Conservation (phyloP, 2,113 vertebrate genomes). For the Tychaedon coryphoeus region DNA sequence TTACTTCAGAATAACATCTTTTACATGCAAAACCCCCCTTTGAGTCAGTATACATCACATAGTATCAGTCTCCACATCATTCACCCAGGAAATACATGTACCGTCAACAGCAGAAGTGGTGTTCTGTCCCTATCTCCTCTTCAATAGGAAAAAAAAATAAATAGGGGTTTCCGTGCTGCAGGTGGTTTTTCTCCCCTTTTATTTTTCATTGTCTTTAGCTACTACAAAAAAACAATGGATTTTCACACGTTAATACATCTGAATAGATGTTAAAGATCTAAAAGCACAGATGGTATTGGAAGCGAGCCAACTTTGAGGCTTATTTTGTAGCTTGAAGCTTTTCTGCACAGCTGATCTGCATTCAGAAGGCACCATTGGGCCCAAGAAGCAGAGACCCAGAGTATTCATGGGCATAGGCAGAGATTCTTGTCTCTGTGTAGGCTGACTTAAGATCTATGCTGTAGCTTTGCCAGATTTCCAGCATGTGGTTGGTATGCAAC, state of each 20-base stretch:
- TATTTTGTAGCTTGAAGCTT: slow-evolving; percentile 18
- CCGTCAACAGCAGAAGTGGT: neutral
- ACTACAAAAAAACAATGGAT: slow-evolving; percentile 8
- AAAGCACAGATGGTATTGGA: slow-evolving; percentile 58
- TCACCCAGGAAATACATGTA: neutral
- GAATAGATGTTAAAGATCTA: slow-evolving; percentile 41
- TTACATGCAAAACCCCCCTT: neutral
- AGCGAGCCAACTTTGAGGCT: slow-evolving; percentile 2
- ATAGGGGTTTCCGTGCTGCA: neutral
- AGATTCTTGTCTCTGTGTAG: slow-evolving; percentile 1
- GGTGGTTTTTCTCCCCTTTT: neutral
- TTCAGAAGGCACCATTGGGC: neutral
- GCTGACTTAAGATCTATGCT: neutral
- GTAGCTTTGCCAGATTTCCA: slow-evolving; percentile 38
- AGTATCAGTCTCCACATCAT: neutral
- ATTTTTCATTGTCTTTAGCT: neutral
- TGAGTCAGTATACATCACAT: neutral
- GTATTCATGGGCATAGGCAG: neutral
- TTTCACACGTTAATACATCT: neutral
- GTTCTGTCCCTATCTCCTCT: neutral
- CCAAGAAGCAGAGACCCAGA: neutral
- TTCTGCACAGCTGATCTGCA: slow-evolving; percentile 1
- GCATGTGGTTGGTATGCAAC: neutral
- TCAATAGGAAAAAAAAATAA: neutral
- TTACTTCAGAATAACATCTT: neutral